Percentiles rank a stretch among this genome's conserved stretches.
These are phyloP conservation scores for Priocnemis perturbator DNA, from an alignment of 2,888 invertebrate genomes.

Conservation along the genomic window DNA sequence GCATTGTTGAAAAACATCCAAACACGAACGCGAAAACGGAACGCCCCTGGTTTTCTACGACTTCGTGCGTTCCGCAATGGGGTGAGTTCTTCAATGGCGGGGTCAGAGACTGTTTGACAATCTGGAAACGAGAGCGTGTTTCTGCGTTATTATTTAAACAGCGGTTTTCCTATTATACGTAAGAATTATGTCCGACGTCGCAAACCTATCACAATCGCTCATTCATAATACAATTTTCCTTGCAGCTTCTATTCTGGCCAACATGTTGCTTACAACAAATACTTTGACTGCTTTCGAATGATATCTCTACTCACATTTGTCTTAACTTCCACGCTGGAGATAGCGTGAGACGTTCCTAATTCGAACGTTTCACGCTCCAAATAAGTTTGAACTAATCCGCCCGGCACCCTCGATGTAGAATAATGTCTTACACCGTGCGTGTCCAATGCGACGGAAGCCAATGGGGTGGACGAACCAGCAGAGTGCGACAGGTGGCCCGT, in stretches of 20 bases:
- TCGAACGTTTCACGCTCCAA: no score
- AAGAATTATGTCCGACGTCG: constrained; percentile 21
- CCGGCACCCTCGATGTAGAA: constrained; percentile 50
- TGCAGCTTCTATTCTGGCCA: no score
- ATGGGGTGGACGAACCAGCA: constrained; percentile 61
- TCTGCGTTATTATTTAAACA: not conserved
- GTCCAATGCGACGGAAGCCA: constrained; percentile 66
- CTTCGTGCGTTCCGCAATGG: constrained; percentile 22
- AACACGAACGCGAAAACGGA: constrained; percentile 43
- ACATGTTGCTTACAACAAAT: no score
- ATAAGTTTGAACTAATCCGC: no score
- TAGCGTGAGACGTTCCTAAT: no score
- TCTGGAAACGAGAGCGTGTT: not conserved
- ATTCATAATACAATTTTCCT: no score
- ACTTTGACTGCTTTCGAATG: no score
- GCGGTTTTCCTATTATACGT: no score
- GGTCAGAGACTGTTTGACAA: constrained; percentile 15
- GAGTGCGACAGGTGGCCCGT: constrained; percentile 74
- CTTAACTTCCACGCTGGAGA: not conserved
- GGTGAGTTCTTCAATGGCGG: constrained; percentile 17
- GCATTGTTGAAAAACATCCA: constrained; percentile 54
- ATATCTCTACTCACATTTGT: not conserved
- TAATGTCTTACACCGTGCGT: constrained; percentile 69
- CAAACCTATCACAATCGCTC: no score
- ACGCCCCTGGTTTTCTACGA: constrained; percentile 32